Conservation (phyloP, 2,113 vertebrate genomes). For the Microcebus lehilahytsara region DNA sequence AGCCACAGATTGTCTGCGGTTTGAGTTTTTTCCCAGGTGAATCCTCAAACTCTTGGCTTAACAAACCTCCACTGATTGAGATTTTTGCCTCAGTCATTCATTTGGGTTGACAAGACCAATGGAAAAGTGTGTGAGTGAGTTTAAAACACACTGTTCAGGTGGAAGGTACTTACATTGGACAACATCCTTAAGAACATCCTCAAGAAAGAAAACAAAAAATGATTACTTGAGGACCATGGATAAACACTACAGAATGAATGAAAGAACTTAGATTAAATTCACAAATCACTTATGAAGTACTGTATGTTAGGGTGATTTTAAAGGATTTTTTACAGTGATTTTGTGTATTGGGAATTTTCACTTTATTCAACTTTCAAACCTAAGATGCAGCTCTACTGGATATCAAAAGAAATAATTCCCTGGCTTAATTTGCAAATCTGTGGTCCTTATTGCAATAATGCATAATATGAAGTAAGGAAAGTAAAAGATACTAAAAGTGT, state of each 20-base stretch:
- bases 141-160: neutral
- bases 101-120: neutral
- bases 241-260: neutral
- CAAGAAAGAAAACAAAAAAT: neutral
- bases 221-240: neutral
- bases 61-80: too few relatives aligned
- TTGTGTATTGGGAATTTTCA: neutral
- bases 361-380: constrained; percentile 29
- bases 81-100: too few relatives aligned
- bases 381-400: neutral
- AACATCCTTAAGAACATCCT: neutral
- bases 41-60: too few relatives aligned
- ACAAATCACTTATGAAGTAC: neutral
- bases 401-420: neutral
- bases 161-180: neutral
- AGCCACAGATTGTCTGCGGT: too few relatives aligned
- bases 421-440: neutral
- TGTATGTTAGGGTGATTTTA: neutral
- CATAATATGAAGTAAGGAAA: neutral
- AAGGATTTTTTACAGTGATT: neutral
- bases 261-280: neutral
- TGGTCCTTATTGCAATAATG: neutral
- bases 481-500: neutral
- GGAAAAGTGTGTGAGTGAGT: neutral
- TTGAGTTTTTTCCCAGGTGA: too few relatives aligned